phyloP scores from a whole-genome alignment of 2,113 vertebrate species.

The Pelecanoides urinatrix region DNA sequence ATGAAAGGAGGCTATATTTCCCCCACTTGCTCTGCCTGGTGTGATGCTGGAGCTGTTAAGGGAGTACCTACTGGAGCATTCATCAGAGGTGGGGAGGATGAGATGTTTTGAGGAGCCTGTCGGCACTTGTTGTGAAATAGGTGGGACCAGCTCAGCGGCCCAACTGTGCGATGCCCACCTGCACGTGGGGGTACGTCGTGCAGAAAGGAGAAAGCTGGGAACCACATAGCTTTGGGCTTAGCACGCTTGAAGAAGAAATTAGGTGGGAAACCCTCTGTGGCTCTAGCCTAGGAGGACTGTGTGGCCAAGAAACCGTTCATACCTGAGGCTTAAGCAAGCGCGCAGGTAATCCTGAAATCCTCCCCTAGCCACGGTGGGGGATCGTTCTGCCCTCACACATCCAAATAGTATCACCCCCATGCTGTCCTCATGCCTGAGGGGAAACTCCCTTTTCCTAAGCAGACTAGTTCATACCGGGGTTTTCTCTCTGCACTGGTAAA shows the following conservation, averaged over 20 bases:
- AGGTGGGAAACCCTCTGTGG: background rate
- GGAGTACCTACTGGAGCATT: background rate
- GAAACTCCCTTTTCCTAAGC: background rate
- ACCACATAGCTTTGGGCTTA: background rate
- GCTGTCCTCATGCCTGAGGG: background rate
- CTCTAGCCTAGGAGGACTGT: background rate
- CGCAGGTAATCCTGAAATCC: background rate
- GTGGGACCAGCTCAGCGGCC: background rate
- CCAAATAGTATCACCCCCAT: background rate
- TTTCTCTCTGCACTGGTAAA: background rate
- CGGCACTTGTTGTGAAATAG: background rate
- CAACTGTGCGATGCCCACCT: background rate
- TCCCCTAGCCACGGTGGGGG: background rate
- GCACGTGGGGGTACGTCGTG: rapidly evolving
- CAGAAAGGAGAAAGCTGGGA: background rate
- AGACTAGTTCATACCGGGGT: background rate
- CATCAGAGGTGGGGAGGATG: background rate
- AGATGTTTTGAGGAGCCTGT: background rate
- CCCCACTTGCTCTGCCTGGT: background rate
- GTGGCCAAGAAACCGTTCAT: background rate
- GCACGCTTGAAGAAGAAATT: background rate
- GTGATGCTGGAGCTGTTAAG: background rate
- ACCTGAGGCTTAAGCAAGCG: background rate
- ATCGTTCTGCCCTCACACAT: background rate
- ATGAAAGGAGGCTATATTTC: background rate